Percentiles rank a stretch among this genome's conserved stretches.
Conservation (phyloP, 2,113 vertebrate genomes). For the Burhinus oedicnemus region DNA sequence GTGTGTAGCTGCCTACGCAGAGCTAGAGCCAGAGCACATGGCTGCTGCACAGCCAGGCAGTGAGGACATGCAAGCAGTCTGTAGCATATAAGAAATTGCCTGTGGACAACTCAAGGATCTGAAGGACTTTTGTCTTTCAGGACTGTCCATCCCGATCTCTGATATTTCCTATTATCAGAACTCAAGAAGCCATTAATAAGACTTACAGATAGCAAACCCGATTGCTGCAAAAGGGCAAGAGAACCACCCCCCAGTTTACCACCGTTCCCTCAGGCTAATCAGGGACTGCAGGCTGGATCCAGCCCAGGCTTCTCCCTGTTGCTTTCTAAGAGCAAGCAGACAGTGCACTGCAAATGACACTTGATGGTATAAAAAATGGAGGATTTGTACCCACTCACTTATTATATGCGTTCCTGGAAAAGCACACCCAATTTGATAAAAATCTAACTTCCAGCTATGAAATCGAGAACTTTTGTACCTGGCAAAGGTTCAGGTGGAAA, state of each 20-base stretch:
- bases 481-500: not conserved
- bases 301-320: not conserved
- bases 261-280: not conserved
- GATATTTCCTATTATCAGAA: not conserved
- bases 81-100: not conserved
- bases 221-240: not conserved
- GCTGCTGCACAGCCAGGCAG: not conserved
- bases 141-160: not conserved
- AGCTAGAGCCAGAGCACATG: not conserved
- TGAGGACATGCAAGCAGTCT: fast-evolving
- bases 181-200: not conserved
- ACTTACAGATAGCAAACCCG: not conserved
- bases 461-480: not conserved
- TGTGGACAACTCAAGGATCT: no score
- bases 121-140: not conserved
- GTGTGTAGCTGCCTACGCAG: not conserved
- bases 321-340: not conserved
- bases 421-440: not conserved
- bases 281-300: not conserved
- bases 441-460: not conserved
- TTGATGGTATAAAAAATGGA: not conserved
- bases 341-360: not conserved
- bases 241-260: not conserved
- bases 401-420: not conserved
- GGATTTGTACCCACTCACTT: not conserved